Percentiles rank a stretch among this genome's conserved stretches.
phyloP scores from a whole-genome alignment of 2,113 vertebrate species.

The Meriones unguiculatus region DNA sequence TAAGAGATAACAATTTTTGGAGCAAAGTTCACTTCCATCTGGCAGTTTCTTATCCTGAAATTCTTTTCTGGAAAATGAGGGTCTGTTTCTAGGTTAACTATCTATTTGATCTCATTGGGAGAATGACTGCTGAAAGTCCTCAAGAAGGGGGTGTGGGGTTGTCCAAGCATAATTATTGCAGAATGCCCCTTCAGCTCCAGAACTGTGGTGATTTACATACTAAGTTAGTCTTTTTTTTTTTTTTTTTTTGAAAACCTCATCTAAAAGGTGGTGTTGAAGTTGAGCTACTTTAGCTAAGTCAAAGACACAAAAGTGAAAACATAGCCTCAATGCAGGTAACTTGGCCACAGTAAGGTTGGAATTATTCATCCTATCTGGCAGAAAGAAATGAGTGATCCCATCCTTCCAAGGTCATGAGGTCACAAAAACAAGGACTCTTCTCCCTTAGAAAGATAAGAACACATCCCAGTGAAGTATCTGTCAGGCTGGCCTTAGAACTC shows the following conservation, averaged over 20 bases:
- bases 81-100: neutral
- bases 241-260: conserved; percentile 32
- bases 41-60: neutral
- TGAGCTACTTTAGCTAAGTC: conserved; percentile 20
- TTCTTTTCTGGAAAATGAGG: neutral
- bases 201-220: neutral
- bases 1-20: neutral
- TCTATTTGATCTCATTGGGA: neutral
- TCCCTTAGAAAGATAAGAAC: neutral
- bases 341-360: neutral
- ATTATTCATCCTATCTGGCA: conserved; percentile 3
- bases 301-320: conserved; percentile 38
- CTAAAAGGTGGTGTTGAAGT: neutral
- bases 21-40: neutral
- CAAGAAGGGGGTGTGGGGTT: neutral
- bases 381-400: neutral
- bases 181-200: neutral
- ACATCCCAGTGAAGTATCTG: neutral
- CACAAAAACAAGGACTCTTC: neutral
- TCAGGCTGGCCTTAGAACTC: neutral
- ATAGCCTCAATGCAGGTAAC: neutral
- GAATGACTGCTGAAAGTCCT: neutral
- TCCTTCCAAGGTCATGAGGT: neutral
- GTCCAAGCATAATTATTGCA: neutral
- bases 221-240: conserved; percentile 33